These are phyloP conservation scores for Acanthopagrus latus DNA, from an alignment of 2,797 vertebrate species.

Conservation along the genomic window DNA sequence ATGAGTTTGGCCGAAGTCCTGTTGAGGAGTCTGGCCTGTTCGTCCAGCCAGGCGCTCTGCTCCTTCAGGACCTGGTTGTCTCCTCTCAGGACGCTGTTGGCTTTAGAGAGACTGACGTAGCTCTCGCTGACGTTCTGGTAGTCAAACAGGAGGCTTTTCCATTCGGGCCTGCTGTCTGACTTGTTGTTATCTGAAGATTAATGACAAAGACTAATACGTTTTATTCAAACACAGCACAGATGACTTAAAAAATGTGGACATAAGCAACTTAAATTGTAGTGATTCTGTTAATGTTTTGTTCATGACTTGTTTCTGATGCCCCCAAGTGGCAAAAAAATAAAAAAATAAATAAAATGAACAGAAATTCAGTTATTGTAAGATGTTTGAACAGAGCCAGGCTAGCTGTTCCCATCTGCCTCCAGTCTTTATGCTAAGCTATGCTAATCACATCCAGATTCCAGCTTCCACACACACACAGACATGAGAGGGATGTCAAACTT, in stretches of 20 bases:
- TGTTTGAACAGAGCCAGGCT: too few relatives aligned
- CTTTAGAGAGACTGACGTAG: not conserved
- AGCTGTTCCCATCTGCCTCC: too few relatives aligned
- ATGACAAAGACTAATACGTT: constrained; percentile 5
- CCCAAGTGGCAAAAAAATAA: too few relatives aligned
- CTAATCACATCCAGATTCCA: too few relatives aligned
- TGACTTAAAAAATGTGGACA: not conserved
- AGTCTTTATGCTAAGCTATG: too few relatives aligned
- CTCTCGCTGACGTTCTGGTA: constrained; percentile 52
- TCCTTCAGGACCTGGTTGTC: constrained; percentile 34
- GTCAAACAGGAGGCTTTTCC: constrained; percentile 38
- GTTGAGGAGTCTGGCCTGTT: constrained; percentile 42
- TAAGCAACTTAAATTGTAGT: too few relatives aligned
- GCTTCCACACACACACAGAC: too few relatives aligned
- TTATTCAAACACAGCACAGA: not conserved
- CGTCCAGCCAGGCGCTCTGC: constrained; percentile 3
- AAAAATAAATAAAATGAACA: too few relatives aligned
- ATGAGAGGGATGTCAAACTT: too few relatives aligned
- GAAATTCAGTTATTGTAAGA: too few relatives aligned
- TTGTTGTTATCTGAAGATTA: constrained; percentile 24
- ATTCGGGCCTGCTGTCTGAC: constrained; percentile 8
- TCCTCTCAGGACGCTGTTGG: constrained; percentile 24
- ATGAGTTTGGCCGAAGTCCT: constrained; percentile 5
- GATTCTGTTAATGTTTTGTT: too few relatives aligned
- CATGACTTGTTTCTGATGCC: too few relatives aligned